Percentiles rank a stretch among this genome's conserved stretches.
Evolutionary conservation across 2,888 invertebrate species (phyloP).

Genomic region (Amblyjoppa fuscipennis): DNA sequence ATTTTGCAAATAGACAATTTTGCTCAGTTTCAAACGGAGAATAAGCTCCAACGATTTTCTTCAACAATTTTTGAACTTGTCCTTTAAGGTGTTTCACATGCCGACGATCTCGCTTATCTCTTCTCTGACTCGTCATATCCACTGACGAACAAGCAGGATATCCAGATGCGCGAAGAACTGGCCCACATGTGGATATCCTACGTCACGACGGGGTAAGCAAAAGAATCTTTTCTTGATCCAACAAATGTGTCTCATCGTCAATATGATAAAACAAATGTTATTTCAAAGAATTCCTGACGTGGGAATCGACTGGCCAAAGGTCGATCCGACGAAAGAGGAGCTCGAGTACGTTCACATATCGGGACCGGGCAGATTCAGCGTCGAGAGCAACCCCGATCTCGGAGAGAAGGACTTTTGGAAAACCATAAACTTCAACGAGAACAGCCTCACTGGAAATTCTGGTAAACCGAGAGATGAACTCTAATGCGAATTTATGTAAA

Average conservation of each 20-base stretch:
- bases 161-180: slow-evolving; percentile 86
- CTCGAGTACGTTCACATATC: slow-evolving; percentile 87
- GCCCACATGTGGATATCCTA: slow-evolving; percentile 87
- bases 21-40: neutral
- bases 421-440: slow-evolving; percentile 87
- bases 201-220: slow-evolving; percentile 87
- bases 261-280: neutral
- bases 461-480: slow-evolving; percentile 78
- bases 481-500: slow-evolving; percentile 31
- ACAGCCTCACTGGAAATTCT: slow-evolving; percentile 83
- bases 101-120: slow-evolving; percentile 86
- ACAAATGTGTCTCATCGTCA: neutral
- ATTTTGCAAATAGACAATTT: neutral
- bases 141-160: slow-evolving; percentile 84
- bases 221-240: neutral
- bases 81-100: slow-evolving; percentile 88
- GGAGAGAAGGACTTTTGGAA: slow-evolving; percentile 89
- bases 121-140: slow-evolving; percentile 81
- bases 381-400: slow-evolving; percentile 86
- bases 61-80: neutral
- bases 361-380: slow-evolving; percentile 84
- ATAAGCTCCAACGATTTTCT: neutral
- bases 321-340: slow-evolving; percentile 85
- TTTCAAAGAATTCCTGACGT: slow-evolving; percentile 84
- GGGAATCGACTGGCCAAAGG: slow-evolving; percentile 85